Percentiles rank a stretch among this genome's conserved stretches.
These are phyloP conservation scores for Mya arenaria DNA, from an alignment of 1,140 invertebrate genomes.

Conservation along the genomic window DNA sequence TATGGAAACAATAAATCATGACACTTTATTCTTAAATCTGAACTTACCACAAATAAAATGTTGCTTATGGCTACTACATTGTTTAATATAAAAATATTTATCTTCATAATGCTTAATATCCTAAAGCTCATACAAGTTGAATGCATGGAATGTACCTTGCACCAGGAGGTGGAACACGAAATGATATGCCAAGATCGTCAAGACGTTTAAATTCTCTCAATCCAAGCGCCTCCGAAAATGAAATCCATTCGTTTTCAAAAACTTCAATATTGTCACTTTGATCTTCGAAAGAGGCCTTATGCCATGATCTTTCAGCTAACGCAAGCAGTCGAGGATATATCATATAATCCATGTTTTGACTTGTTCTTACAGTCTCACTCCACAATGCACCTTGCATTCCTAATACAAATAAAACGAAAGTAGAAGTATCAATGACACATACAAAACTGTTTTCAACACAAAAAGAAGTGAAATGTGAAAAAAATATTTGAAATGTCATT, in stretches of 20 bases:
- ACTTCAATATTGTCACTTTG: neutral
- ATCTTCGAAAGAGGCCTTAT: slow-evolving; percentile 63
- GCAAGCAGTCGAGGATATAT: slow-evolving; percentile 64
- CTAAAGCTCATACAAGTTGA: no score
- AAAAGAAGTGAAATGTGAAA: no score
- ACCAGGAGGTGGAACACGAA: slow-evolving; percentile 61
- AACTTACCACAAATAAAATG: no score
- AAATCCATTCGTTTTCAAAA: slow-evolving; percentile 8
- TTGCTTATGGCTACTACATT: no score
- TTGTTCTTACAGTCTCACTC: slow-evolving; percentile 59
- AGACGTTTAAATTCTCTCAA: slow-evolving; percentile 60
- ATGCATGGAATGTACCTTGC: no score
- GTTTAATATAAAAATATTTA: no score
- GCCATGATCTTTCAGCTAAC: slow-evolving; percentile 68
- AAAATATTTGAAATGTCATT: no score
- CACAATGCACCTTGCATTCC: slow-evolving; percentile 63
- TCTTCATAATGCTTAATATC: no score
- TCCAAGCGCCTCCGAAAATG: slow-evolving; percentile 58
- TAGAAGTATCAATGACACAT: no score
- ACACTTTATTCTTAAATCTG: no score
- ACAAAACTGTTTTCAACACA: no score
- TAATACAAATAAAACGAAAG: neutral
- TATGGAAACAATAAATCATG: no score
- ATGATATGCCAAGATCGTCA: slow-evolving; percentile 59
- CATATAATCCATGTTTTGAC: slow-evolving; percentile 61